Evolutionary conservation across 2,797 vertebrate genomes (phyloP).

Genomic region (Enteromius afrohamiltoni): DNA sequence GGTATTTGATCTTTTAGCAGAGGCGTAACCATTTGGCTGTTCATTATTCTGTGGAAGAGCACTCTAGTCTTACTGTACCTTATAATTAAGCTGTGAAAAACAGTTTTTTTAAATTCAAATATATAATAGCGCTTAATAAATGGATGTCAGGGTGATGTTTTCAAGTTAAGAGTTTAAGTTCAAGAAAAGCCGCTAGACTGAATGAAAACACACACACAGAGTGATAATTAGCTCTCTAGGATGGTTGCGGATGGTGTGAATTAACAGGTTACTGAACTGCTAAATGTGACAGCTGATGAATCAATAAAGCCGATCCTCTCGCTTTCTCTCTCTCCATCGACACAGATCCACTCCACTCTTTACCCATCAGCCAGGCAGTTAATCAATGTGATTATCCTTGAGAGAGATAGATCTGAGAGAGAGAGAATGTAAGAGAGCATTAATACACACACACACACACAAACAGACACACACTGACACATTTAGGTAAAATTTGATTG

Average conservation of each 20-base stretch:
- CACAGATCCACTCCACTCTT: slow-evolving; percentile 52
- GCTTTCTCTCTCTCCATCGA: slow-evolving; percentile 45
- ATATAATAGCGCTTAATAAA: background rate
- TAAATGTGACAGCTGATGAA: slow-evolving; percentile 76
- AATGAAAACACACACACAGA: slow-evolving; percentile 14
- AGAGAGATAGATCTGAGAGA: slow-evolving; percentile 38
- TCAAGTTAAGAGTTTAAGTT: slow-evolving; percentile 20
- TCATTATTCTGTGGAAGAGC: slow-evolving; percentile 14
- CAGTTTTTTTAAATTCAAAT: background rate
- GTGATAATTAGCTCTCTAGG: slow-evolving; percentile 52
- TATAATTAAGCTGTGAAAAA: slow-evolving; percentile 16
- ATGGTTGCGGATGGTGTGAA: slow-evolving; percentile 50
- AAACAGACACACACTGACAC: background rate
- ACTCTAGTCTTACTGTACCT: background rate
- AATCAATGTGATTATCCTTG: slow-evolving; percentile 60
- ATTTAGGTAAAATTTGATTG: background rate
- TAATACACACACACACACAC: background rate
- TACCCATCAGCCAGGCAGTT: slow-evolving; percentile 54
- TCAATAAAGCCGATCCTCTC: slow-evolving; percentile 70
- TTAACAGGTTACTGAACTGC: slow-evolving; percentile 64
- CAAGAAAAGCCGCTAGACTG: slow-evolving; percentile 32
- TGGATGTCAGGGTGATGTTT: slow-evolving; percentile 1
- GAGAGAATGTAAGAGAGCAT: slow-evolving; percentile 16
- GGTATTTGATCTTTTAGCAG: background rate
- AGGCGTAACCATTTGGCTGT: background rate